Conservation (phyloP, 2,888 invertebrate species). For the Opisthograptis luteolata region DNA sequence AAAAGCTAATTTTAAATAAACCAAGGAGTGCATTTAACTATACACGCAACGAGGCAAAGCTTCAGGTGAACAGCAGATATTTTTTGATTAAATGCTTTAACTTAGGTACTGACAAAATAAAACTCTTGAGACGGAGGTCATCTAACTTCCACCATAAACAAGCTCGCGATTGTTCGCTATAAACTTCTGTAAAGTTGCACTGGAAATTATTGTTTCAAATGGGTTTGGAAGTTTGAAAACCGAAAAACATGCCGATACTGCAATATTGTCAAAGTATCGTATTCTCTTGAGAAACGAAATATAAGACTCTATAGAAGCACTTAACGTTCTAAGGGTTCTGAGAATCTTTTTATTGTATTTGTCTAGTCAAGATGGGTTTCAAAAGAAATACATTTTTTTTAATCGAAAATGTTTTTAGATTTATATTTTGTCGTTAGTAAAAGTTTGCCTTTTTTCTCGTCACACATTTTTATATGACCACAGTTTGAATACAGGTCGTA, state of each 20-base stretch:
- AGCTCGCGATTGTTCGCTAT: conserved; percentile 41
- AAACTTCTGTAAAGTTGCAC: conserved; percentile 39
- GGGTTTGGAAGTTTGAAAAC: conserved; percentile 27
- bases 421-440: too few species aligned
- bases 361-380: too few species aligned
- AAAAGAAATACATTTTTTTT: too few species aligned
- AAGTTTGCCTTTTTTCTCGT: too few species aligned
- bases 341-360: neutral
- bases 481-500: too few species aligned
- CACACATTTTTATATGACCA: too few species aligned
- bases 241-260: conserved; percentile 28
- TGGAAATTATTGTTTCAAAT: conserved; percentile 54
- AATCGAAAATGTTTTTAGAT: too few species aligned
- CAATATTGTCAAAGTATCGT: conserved; percentile 9
- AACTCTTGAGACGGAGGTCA: conserved; percentile 43
- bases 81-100: neutral
- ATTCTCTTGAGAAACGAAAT: conserved; percentile 12
- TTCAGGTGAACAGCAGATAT: too few species aligned
- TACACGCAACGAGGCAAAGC: too few species aligned
- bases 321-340: conserved; percentile 5
- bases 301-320: conserved; percentile 10
- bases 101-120: conserved; percentile 5
- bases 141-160: conserved; percentile 65
- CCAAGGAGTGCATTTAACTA: too few species aligned
- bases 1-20: too few species aligned